Conservation (phyloP, 2,888 invertebrate species). For the Agrenia bidenticulata region DNA sequence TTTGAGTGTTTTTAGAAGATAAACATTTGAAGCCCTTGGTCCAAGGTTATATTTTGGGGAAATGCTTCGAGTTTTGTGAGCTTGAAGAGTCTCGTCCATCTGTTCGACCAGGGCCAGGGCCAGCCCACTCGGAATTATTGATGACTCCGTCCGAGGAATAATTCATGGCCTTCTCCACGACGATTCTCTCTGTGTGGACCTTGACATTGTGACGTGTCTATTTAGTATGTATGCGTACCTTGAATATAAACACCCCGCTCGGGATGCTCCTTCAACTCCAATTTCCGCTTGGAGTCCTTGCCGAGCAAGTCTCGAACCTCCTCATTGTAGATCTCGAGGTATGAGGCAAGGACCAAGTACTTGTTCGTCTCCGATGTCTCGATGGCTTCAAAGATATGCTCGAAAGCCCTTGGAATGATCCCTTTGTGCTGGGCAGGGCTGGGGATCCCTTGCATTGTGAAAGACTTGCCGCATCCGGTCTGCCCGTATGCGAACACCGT, state of each 20-base stretch:
- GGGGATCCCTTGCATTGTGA: conserved; percentile 78
- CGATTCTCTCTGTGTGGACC: too few relatives aligned
- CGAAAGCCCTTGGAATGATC: conserved; percentile 77
- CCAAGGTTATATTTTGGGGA: too few relatives aligned
- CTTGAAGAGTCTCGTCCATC: too few relatives aligned
- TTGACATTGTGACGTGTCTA: too few relatives aligned
- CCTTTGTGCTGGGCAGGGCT: conserved; percentile 61
- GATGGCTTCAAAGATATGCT: conserved; percentile 84
- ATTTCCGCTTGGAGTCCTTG: conserved; percentile 61
- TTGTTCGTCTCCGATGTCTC: conserved; percentile 69
- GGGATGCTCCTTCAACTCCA: conserved; percentile 69
- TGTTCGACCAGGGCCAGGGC: too few relatives aligned
- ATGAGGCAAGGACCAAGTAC: conserved; percentile 75
- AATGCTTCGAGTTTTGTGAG: too few relatives aligned
- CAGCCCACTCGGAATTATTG: too few relatives aligned
- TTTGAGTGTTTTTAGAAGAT: too few relatives aligned
- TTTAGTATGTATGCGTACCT: too few relatives aligned
- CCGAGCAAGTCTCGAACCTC: conserved; percentile 72
- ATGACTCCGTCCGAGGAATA: too few relatives aligned
- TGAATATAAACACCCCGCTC: conserved; percentile 67
- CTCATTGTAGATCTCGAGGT: conserved; percentile 83
- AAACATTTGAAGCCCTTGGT: too few relatives aligned
- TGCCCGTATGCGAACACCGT: conserved; percentile 93
- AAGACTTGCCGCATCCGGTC: conserved; percentile 88
- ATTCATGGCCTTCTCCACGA: too few relatives aligned